Conservation (phyloP, 2,113 vertebrate genomes). For the Ictidomys tridecemlineatus region DNA sequence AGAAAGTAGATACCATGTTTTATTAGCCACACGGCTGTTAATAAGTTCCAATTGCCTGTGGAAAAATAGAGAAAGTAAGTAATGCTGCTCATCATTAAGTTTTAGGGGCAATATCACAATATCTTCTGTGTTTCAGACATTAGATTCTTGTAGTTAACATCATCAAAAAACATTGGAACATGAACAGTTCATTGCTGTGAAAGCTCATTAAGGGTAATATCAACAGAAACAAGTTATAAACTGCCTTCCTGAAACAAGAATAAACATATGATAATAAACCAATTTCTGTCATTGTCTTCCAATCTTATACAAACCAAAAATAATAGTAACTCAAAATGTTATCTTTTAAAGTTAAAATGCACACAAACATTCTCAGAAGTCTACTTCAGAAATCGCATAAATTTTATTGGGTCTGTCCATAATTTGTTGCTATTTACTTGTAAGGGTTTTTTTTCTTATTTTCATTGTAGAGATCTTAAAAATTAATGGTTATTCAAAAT, state of each 20-base stretch:
- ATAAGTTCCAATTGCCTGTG: constrained; percentile 16
- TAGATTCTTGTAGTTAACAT: not conserved
- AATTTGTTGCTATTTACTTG: not conserved
- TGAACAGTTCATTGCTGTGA: not conserved
- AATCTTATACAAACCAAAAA: not conserved
- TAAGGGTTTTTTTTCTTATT: not conserved
- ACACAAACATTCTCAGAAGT: not conserved
- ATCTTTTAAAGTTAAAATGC: not conserved
- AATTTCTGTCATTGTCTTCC: not conserved
- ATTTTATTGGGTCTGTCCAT: not conserved
- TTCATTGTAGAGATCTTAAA: not conserved
- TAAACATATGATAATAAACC: not conserved
- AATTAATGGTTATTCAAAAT: not conserved
- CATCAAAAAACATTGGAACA: not conserved
- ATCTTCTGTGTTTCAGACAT: not conserved
- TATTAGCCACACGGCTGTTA: constrained; percentile 54
- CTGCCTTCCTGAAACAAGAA: not conserved
- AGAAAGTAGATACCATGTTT: constrained; percentile 61
- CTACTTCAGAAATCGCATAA: not conserved
- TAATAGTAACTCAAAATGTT: not conserved
- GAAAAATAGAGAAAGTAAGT: constrained; percentile 43
- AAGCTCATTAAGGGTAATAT: not conserved
- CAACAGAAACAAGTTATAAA: not conserved
- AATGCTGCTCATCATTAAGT: not conserved
- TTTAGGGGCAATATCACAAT: not conserved